Evolutionary conservation across 2,888 invertebrate genomes (phyloP), one percentile per base, ranked within the genome.

Genomic region (Poecilus cupreus): DNA sequence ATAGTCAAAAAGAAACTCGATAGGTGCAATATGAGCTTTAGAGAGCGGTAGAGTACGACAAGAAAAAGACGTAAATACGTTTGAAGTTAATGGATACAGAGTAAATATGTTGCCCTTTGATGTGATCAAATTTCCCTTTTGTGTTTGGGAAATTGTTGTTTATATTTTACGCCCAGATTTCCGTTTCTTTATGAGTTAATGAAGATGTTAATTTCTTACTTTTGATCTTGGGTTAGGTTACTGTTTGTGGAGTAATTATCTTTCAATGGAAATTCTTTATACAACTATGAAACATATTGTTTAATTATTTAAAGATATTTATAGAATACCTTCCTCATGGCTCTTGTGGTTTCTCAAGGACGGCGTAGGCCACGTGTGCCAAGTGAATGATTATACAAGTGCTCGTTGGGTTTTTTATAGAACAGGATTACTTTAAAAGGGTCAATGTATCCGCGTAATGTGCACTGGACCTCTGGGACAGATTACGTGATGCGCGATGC

Each of bases 361-460:
- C 43, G 43, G n/a, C n/a, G 10, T 43, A 10, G 13, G 11, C 60
- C 60, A 60, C 60, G 60, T 60, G 60, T 26, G 11, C 43, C 13
- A 13, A 43, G 11, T 60, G 60, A 43, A 16, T 70, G 70, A 70
- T 70, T 39, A 22, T 70, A 70, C 70, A 70, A 70, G 70, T 70
- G 70, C 20, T 37, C 10, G 32, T n/a, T 68, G 22, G 49, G 64
- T 78, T 78, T 78, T 78, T 78, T 78, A 68, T 78, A 78, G 78
- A 64, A 49, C 49, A 16, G 68, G 43, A 78, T 49, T 64, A 68
- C 13, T 68, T 78, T 68, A 24, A 78, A 68, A 78, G 32, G 78
- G 78, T 78, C 78, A 78, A 68, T 68, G 78, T 46, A 78, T 78
- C 78, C 78, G 13, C 46, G 78, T 39, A 77, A 76, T 54, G 76